phyloP scores from a whole-genome alignment of 2,888 invertebrate genomes.

The Aplocera efformata region DNA sequence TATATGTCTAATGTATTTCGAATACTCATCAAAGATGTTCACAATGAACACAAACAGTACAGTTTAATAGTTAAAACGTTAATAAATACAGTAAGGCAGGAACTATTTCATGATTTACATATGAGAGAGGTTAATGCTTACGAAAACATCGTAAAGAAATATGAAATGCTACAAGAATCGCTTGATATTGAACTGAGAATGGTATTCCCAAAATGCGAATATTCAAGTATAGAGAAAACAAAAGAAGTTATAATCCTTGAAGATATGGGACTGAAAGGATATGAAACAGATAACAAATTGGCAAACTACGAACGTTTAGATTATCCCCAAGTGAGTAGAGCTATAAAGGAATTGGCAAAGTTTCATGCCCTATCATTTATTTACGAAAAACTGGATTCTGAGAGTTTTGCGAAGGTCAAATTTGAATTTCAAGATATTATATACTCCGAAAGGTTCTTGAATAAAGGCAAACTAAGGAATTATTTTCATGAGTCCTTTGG shows the following conservation, averaged over 20 bases:
- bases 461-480: constrained; percentile 54
- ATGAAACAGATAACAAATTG: constrained; percentile 44
- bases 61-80: constrained; percentile 66
- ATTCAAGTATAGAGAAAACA: constrained; percentile 41
- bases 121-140: constrained; percentile 60
- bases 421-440: constrained; percentile 52
- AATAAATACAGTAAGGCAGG: constrained; percentile 58
- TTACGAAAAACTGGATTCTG: constrained; percentile 38
- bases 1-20: constrained; percentile 65
- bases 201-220: constrained; percentile 51
- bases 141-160: constrained; percentile 46
- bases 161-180: constrained; percentile 42
- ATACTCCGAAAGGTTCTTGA: constrained; percentile 54
- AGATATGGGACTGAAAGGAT: constrained; percentile 53
- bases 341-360: constrained; percentile 57
- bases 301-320: constrained; percentile 44
- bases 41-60: constrained; percentile 34
- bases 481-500: constrained; percentile 61
- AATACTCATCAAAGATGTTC: constrained; percentile 49
- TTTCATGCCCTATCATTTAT: constrained; percentile 62
- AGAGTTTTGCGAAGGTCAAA: constrained; percentile 37
- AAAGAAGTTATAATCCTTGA: constrained; percentile 63
- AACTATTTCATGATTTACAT: constrained; percentile 61
- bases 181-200: constrained; percentile 39
- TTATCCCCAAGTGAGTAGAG: constrained; percentile 41